Evolutionary conservation across 2,888 invertebrate species (phyloP).

Genomic region (Agapetus fuscipes): DNA sequence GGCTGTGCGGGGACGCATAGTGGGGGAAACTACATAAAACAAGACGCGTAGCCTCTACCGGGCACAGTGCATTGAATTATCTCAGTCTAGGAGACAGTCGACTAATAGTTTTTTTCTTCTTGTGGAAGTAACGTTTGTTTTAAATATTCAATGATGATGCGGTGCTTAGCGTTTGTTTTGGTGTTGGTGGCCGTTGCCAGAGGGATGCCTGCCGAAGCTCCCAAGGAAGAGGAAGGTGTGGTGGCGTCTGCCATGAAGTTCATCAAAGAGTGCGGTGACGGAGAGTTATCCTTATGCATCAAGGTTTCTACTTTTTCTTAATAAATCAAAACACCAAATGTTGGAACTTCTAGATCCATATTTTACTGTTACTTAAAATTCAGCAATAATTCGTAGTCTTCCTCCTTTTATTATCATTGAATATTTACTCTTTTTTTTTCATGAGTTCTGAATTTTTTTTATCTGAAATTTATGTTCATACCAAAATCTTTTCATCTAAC

Average conservation of each 20-base stretch:
- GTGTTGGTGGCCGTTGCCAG: constrained; percentile 39
- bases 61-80: background rate
- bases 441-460: no score
- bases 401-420: no score
- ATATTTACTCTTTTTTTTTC: no score
- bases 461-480: no score
- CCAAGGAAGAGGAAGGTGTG: constrained; percentile 43
- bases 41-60: background rate
- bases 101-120: no score
- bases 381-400: no score
- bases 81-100: no score
- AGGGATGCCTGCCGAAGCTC: constrained; percentile 35
- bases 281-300: constrained; percentile 58
- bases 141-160: constrained; percentile 42
- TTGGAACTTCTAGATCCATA: no score
- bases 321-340: background rate
- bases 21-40: background rate
- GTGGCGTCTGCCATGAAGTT: constrained; percentile 57
- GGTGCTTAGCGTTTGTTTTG: constrained; percentile 37
- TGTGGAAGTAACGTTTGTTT: no score
- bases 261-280: constrained; percentile 60
- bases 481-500: no score
- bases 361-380: no score
- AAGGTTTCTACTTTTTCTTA: constrained; percentile 46
- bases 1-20: background rate